Evolutionary conservation across 2,888 invertebrate species (phyloP), one percentile per base, ranked within the genome.

Genomic region (Drosophila percnosoma): DNA sequence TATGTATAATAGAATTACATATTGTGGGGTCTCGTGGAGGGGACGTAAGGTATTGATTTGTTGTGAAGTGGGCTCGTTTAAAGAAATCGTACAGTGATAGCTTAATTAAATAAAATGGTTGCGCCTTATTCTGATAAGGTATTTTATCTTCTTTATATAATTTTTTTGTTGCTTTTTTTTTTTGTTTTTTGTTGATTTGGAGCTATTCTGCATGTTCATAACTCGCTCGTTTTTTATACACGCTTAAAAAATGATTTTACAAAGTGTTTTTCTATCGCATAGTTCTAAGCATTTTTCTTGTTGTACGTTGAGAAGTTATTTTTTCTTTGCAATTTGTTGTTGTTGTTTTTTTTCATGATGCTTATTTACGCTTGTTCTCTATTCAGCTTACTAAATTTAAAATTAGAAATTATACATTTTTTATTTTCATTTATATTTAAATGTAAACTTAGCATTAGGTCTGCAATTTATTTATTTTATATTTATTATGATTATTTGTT

Each of bases 1-100:
- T 90, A 87, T 87, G 86, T 90, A 87, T 88, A 69, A 79, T 87
- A 86, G 87, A 87, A 88, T 88, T 90, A 90, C 87, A 87, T 90
- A 79, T 81, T 70, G 62, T 68, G 72, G 63, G 73, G 38, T 55
- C 55, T 67, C 75, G 75, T 77, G 68, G 58, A 68, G 52, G 54
- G 72, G 53, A 48, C 38, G 53, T 67, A 77, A 64, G 80, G 73
- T 67, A 52, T 82, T 78, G 64, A 70, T 76, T 71, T 68, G 69
- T 70, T 58, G 69, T 71, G 65, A 64, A 71, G 49, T 54, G 55
- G 69, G 48, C 38, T 80, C 54, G 59, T 79, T 80, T 55, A 85
- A 89, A 85, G 79, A 75, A 84, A 82, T 90, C 76, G 76, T 80
- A 76, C 69, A 80, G 64, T 60, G 64, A 64, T 69, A 74, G 82